These are phyloP conservation scores for Amblyteles armatorius DNA, from an alignment of 2,888 invertebrate genomes.

Conservation along the genomic window DNA sequence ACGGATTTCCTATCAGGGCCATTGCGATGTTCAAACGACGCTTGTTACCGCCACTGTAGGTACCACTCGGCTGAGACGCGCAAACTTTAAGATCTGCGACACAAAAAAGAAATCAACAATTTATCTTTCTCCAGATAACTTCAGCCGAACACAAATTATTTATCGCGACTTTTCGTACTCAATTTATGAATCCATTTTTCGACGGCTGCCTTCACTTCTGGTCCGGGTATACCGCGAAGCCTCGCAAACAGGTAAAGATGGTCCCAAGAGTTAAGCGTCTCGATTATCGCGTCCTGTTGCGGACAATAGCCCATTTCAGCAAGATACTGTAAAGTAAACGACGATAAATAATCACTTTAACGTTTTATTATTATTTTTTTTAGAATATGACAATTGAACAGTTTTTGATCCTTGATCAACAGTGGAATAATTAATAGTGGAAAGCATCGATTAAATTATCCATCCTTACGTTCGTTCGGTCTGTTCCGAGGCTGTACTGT, in stretches of 20 bases:
- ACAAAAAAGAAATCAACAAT: too few species aligned
- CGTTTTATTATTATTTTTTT: not conserved
- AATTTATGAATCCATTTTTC: conserved; percentile 87
- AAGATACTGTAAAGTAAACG: conserved; percentile 87
- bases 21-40: conserved; percentile 92
- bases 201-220: conserved; percentile 85
- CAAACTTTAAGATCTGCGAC: conserved; percentile 80
- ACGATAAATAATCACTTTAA: not conserved
- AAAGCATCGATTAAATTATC: too few species aligned
- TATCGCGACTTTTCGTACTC: conserved; percentile 81
- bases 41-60: conserved; percentile 92
- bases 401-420: too few species aligned
- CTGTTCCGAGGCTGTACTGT: conserved; percentile 71
- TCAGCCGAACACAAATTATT: not conserved
- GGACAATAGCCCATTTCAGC: conserved; percentile 95
- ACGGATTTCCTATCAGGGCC: conserved; percentile 89
- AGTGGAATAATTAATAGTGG: too few species aligned
- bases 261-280: conserved; percentile 91
- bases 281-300: conserved; percentile 93
- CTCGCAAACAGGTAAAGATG: conserved; percentile 90
- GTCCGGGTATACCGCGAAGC: conserved; percentile 88
- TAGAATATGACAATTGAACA: too few species aligned
- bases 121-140: not conserved
- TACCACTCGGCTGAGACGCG: conserved; percentile 80
- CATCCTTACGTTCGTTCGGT: conserved; percentile 49